These are phyloP conservation scores for Rhamnusium bicolor DNA, from an alignment of 2,888 invertebrate genomes.

Conservation along the genomic window DNA sequence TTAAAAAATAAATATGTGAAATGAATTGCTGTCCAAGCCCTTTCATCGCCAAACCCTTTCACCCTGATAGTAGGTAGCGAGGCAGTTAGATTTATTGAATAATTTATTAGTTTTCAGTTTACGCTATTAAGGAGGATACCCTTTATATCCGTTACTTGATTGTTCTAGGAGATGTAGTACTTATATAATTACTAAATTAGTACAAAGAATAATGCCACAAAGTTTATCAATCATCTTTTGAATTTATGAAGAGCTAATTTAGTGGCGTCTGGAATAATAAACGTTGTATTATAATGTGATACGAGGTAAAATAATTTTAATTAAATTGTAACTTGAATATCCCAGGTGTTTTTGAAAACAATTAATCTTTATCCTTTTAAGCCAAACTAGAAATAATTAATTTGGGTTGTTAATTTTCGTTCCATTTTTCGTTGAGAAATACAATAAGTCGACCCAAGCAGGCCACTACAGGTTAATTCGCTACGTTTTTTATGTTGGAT, in stretches of 20 bases:
- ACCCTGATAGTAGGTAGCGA: neutral
- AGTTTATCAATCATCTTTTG: conserved; percentile 5
- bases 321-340: neutral
- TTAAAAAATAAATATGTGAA: neutral
- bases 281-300: conserved; percentile 1
- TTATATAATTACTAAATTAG: conserved; percentile 6
- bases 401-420: neutral
- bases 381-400: neutral
- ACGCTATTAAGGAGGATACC: neutral
- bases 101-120: neutral
- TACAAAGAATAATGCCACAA: conserved; percentile 2
- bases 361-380: neutral
- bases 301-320: neutral
- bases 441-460: too few species aligned
- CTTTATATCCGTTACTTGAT: neutral
- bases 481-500: too few species aligned
- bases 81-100: neutral
- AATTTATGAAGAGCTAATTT: conserved; percentile 7
- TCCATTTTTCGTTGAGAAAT: too few species aligned
- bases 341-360: neutral
- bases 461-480: too few species aligned
- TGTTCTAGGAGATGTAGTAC: neutral
- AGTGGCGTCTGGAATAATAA: neutral
- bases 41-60: too few species aligned
- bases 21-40: neutral